Percentiles rank a stretch among this genome's conserved stretches.
phyloP scores from a whole-genome alignment of 2,888 invertebrate species.

The Pseudococcus jackbeardsleyi region DNA sequence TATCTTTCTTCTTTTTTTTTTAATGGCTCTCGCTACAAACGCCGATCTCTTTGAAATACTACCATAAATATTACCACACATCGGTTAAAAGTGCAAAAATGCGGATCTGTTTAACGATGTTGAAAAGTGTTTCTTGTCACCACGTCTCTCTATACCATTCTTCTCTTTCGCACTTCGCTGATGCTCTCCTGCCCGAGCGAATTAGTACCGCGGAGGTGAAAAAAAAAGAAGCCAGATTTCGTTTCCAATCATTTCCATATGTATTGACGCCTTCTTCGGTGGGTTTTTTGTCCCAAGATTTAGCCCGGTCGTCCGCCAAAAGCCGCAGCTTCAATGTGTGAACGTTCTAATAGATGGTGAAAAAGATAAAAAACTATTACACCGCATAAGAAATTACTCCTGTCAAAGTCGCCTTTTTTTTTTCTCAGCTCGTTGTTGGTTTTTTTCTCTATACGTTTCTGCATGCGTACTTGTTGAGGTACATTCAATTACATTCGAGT shows the following conservation, averaged over 20 bases:
- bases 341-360: constrained; percentile 39
- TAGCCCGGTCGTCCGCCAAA: background rate
- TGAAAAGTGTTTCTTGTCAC: constrained; percentile 63
- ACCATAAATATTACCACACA: constrained; percentile 62
- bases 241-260: constrained; percentile 40
- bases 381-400: constrained; percentile 45
- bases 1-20: constrained; percentile 45
- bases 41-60: constrained; percentile 60
- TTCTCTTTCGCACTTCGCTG: constrained; percentile 38
- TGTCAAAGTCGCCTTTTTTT: constrained; percentile 43
- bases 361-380: constrained; percentile 50
- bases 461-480: background rate
- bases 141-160: constrained; percentile 29
- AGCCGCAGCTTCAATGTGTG: background rate
- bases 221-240: constrained; percentile 52
- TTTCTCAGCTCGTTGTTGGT: background rate
- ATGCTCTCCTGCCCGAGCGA: constrained; percentile 8
- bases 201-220: background rate
- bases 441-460: background rate
- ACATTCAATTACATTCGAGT: background rate
- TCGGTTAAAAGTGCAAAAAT: constrained; percentile 62
- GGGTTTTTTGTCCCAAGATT: background rate
- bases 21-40: constrained; percentile 42
- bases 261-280: constrained; percentile 32
- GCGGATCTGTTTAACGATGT: constrained; percentile 64